Percentiles rank a stretch among this genome's conserved stretches.
These are phyloP conservation scores for Escarpia spicata DNA, from an alignment of 2,888 invertebrate genomes.

Conservation along the genomic window DNA sequence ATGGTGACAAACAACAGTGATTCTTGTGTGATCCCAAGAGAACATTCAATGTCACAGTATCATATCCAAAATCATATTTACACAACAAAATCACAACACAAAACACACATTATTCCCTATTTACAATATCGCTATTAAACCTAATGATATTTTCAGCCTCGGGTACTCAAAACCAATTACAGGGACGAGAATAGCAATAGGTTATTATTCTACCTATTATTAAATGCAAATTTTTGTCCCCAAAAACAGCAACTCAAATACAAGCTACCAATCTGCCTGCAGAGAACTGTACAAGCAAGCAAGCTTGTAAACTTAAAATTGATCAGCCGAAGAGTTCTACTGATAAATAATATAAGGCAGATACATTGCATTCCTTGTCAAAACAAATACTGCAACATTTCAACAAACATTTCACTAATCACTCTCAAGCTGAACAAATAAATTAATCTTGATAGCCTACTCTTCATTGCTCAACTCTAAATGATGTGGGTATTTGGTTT, in stretches of 20 bases:
- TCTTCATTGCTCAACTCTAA: not conserved
- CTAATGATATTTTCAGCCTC: conserved; percentile 3
- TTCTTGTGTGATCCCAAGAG: not conserved
- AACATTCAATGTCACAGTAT: not conserved
- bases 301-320: not conserved
- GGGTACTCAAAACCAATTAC: not conserved
- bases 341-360: not conserved
- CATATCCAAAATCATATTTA: not conserved
- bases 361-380: not conserved
- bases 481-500: not conserved
- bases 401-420: not conserved
- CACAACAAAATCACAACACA: not conserved
- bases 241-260: not conserved
- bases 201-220: not conserved
- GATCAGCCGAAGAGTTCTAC: not conserved
- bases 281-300: not conserved
- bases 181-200: not conserved
- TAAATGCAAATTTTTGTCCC: not conserved
- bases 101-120: not conserved
- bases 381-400: conserved; percentile 13
- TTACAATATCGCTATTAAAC: not conserved
- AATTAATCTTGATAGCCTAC: not conserved
- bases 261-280: not conserved
- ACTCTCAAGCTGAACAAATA: not conserved
- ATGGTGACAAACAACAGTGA: not conserved